Base-by-base conservation (phyloP, 2,888 invertebrate genomes). In the Ditylenchus weischeri region DNA sequence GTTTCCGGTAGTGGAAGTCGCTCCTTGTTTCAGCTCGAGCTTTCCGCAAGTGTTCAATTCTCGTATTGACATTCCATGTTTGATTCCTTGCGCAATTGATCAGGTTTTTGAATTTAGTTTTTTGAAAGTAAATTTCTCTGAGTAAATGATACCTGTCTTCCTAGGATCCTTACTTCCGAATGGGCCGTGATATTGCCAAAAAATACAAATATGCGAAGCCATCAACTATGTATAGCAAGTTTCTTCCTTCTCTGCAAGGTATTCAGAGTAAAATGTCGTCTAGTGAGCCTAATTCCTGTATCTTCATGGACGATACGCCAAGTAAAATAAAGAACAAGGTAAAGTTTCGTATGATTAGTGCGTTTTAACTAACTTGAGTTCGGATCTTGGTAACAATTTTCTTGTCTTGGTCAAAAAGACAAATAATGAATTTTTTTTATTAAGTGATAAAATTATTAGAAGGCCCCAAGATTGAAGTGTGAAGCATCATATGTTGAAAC, bases 241-340 rank as follows among this genome's bases (percentile, higher is more conserved):
- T 96, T 88, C 90, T 93, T 74, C 94, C 93, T 0, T 91, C 94
- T 0, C 84, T 98, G 60, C 96, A 95, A 85, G 98, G 98, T 0
- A 92, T 95, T 0, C 90, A 92, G 83, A 91, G 92, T 29, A 98
- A 99, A 86, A 99, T 99, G 98, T 94, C 94, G 13, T 91, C 95
- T 18, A 93, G 93, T 78, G 94, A 95, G 79, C 87, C 88, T 6
- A 94, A 91, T 83, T 90, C 94, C 0, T 92, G 96, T 0, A 90
- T 98, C 76, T 95, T 90, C 84, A 86, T 99, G n/a, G 93, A 90
- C 4, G 98, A 98, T 80, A 92, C 93, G 0, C 87, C 92, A 0
- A 93, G 94, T 78, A 92, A 94, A 85, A 90, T 98, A 70, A 95
- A 94, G 84, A 93, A 90, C 81, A 98, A 98, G 88, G 90, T 92